A percentile compares a stretch with the other conserved stretches of the same genome.
Conservation (phyloP, 2,888 invertebrate species). For the Bursaphelenchus okinawaensis region DNA sequence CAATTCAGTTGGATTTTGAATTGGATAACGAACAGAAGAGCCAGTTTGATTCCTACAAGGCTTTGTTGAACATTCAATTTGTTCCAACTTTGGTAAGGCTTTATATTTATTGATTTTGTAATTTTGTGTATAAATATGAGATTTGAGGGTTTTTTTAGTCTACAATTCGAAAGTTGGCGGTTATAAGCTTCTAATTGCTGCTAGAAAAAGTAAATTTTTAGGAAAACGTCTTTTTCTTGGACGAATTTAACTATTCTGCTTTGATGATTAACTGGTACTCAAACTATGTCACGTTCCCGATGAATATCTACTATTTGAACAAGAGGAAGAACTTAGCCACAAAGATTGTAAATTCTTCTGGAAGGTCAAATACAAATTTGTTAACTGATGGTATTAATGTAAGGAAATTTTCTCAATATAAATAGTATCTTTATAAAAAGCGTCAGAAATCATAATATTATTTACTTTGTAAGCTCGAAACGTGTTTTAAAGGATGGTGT, state of each 20-base stretch:
- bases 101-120: background rate
- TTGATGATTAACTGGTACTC: slow-evolving; percentile 77
- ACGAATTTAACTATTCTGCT: slow-evolving; percentile 74
- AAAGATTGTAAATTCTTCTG: slow-evolving; percentile 15
- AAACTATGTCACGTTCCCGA: slow-evolving; percentile 75
- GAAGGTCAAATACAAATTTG: slow-evolving; percentile 59
- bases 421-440: background rate
- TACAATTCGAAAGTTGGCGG: no score
- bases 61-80: slow-evolving; percentile 74
- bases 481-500: no score
- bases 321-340: slow-evolving; percentile 35
- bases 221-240: slow-evolving; percentile 70
- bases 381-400: slow-evolving; percentile 45
- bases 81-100: slow-evolving; percentile 69
- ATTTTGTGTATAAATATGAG: no score
- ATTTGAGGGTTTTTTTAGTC: no score
- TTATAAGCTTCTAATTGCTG: no score
- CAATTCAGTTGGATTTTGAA: slow-evolving; percentile 58
- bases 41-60: slow-evolving; percentile 73
- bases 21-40: slow-evolving; percentile 69
- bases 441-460: background rate
- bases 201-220: no score
- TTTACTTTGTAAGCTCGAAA: no score
- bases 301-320: slow-evolving; percentile 68
- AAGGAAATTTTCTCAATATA: background rate